Evolutionary conservation across 1,140 invertebrate genomes (phyloP), one percentile per base, ranked within the genome.

Genomic region (Antheraea mylitta): DNA sequence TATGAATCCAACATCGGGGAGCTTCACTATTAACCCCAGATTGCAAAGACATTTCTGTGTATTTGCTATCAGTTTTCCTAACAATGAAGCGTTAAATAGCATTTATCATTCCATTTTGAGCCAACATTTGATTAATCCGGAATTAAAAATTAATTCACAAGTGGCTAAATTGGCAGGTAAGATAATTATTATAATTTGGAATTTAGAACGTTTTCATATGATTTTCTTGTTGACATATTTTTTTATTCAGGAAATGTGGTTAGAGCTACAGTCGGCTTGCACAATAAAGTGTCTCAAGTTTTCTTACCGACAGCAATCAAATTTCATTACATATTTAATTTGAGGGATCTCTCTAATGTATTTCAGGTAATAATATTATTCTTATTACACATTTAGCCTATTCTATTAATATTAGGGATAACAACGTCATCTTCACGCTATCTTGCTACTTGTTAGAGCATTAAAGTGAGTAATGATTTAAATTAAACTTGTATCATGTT

Each of bases 1-100:
- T 84, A 99, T 99, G 98, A 99, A 99, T 92, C 98, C 98, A 0
- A 99, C 98, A 0, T 98, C 98, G 66, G 98, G 98, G 42, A 98
- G 97, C 80, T 99, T 99, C 83, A 99, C 98, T 0, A 98, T 99
- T 68, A 98, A 99, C 93, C 97, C 98, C 0, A 94, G 98, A 72
- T 93, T 99, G 6, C 98, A 99, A 86, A 93, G 98, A 67, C 98
- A 99, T 87, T 99, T 99, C 87, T 96, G 96, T 79, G 98, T 99
- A 0, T 98, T 99, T 89, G 97, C 98, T 42, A 95, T 99, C 0
- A 98, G 96, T 84, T 99, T 99, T 87, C 98, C 98, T 0, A 96
- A 96, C 71, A 83, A 92, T 0, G 98, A 99, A 22, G 96, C 98
- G 0, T 91, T 99, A n/a, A 96, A 95, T 18, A 96, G 94, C 22